Conservation (phyloP, 2,888 invertebrate species). For the Folsomia candida region DNA sequence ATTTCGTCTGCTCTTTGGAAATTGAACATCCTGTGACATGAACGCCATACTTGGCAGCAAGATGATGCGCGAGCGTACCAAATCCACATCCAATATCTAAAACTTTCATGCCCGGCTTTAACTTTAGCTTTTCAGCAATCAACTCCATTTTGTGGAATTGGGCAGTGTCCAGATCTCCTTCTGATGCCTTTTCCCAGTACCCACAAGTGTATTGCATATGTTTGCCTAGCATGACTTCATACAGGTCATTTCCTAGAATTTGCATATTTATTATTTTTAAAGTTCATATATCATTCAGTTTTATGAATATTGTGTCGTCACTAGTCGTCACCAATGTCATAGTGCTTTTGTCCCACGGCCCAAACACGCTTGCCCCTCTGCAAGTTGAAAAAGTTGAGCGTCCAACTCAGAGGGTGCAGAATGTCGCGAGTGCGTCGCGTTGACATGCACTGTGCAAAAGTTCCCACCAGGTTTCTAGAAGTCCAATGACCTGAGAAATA, state of each 20-base stretch:
- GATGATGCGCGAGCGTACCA: conserved; percentile 32
- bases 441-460: background rate
- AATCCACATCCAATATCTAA: conserved; percentile 38
- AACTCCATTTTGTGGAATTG: conserved; percentile 37
- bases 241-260: conserved; percentile 40
- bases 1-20: conserved; percentile 27
- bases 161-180: conserved; percentile 34
- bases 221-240: conserved; percentile 38
- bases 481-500: background rate
- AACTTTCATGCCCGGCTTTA: conserved; percentile 42
- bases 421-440: conserved; percentile 15
- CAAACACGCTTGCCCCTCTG: conserved; percentile 36
- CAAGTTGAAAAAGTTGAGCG: conserved; percentile 35
- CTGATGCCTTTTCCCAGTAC: conserved; percentile 43
- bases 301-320: no score
- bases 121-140: conserved; percentile 32
- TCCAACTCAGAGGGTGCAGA: conserved; percentile 30
- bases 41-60: conserved; percentile 34
- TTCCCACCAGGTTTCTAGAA: background rate
- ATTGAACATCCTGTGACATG: conserved; percentile 34
- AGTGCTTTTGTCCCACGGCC: conserved; percentile 39
- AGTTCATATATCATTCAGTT: no score
- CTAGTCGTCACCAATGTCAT: conserved; percentile 44
- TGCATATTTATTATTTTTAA: background rate
- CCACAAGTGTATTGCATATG: conserved; percentile 46